Evolutionary conservation across 2,888 invertebrate genomes (phyloP).

Genomic region (Palloptera scutellata): DNA sequence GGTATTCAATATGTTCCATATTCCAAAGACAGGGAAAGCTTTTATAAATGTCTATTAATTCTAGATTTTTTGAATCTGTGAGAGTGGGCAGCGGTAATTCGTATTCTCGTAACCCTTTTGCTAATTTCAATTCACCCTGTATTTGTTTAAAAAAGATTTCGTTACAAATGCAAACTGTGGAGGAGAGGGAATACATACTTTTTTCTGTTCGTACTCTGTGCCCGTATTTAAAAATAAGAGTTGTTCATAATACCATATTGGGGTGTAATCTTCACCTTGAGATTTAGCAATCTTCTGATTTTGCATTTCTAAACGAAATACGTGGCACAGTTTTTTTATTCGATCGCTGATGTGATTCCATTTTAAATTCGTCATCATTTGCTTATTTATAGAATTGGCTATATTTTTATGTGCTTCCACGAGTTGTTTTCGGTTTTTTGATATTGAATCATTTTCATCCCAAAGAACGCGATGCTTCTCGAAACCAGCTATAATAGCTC

Average conservation of each 20-base stretch:
- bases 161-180: constrained; percentile 20
- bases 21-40: constrained; percentile 48
- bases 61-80: too few relatives aligned
- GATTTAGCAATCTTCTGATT: constrained; percentile 12
- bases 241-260: constrained; percentile 37
- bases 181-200: constrained; percentile 16
- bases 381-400: constrained; percentile 9
- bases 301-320: constrained; percentile 34
- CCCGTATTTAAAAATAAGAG: constrained; percentile 34
- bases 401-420: constrained; percentile 4
- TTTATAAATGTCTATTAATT: constrained; percentile 39
- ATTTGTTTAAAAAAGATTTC: too few relatives aligned
- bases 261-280: constrained; percentile 9
- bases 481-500: too few relatives aligned
- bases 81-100: too few relatives aligned
- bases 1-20: constrained; percentile 41
- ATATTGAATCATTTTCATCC: too few relatives aligned
- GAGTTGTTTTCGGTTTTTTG: too few relatives aligned
- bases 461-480: too few relatives aligned
- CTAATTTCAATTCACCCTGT: too few relatives aligned
- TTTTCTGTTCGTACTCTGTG: constrained; percentile 20
- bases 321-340: constrained; percentile 28
- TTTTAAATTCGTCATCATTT: background rate
- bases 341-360: constrained; percentile 24
- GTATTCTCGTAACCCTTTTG: too few relatives aligned